Evolutionary conservation across 2,888 invertebrate species (phyloP), one percentile per base, ranked within the genome.

Genomic region (Agrotis exclamationis): DNA sequence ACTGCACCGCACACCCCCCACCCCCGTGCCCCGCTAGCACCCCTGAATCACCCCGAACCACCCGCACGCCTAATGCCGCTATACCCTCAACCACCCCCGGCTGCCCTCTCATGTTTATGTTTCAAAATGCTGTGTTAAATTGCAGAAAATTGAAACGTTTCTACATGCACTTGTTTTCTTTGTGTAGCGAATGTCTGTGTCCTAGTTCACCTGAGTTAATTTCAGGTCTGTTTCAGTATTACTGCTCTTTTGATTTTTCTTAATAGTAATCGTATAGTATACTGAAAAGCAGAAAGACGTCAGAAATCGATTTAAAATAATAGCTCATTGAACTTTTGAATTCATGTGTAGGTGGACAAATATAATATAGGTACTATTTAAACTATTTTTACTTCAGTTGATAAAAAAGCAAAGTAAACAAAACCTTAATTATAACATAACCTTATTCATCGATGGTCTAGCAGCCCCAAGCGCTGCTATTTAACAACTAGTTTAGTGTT

Each of bases 1-100:
- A 95, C 95, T 96, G 96, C 96, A 95, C 94, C 90, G 87, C 87
- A 80, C 84, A 87, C 83, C 87, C 88, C 89, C 82, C 85, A 85
- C 82, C 84, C 87, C 82, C 85, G 85, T 86, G 76, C 86, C 86
- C 84, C 84, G 86, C 82, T 39, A 39, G 39, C 76, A 20, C 0
- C 50, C 72, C 75, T 70, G 56, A 73, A 51, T 69, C 82, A 70
- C 87, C 84, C 79, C 70, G 53, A 71, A 79, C 69, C 87, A 33
- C 84, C 79, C 88, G 81, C 86, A 82, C 88, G 81, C 84, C 85
- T 83, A 84, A 85, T 84, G 76, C 87, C 81, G 73, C 82, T 79
- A 78, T 82, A 70, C 83, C 80, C 79, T 56, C 57, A 79, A 57
- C 77, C 76, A 79, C 82, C 80, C 79, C 63, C 72, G 13, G 59